phyloP scores from a whole-genome alignment of 1,140 invertebrate species.

The Achroia grisella region DNA sequence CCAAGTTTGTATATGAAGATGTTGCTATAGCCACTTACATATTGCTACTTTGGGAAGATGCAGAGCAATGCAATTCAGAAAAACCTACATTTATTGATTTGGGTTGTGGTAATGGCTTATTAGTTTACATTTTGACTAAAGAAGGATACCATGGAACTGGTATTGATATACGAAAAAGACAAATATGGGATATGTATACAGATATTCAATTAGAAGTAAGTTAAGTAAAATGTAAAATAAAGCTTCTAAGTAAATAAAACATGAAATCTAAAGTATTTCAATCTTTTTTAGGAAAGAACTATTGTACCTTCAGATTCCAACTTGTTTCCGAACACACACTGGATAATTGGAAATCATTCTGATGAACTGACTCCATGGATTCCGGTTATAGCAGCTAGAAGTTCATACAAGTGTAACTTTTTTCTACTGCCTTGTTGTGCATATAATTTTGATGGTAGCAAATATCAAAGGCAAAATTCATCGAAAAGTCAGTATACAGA shows the following conservation, averaged over 20 bases:
- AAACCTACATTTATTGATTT: constrained; percentile 91
- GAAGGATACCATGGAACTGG: constrained; percentile 93
- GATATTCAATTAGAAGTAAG: constrained; percentile 55
- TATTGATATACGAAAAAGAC: constrained; percentile 90
- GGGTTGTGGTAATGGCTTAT: constrained; percentile 97
- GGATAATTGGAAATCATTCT: constrained; percentile 99
- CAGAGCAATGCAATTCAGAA: constrained; percentile 49
- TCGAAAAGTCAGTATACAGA: constrained; percentile 85
- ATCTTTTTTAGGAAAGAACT: constrained; percentile 72
- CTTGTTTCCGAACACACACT: constrained; percentile 87
- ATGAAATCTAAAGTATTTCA: neutral
- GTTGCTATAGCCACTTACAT: constrained; percentile 96
- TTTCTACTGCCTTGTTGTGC: constrained; percentile 97
- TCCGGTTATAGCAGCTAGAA: constrained; percentile 90
- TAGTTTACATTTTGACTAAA: constrained; percentile 89
- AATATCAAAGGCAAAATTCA: constrained; percentile 82
- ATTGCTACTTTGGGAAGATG: constrained; percentile 83
- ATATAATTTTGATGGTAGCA: constrained; percentile 91
- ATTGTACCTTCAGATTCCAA: constrained; percentile 81
- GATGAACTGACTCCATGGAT: constrained; percentile 99
- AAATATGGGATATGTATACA: constrained; percentile 92
- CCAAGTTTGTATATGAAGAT: constrained; percentile 98
- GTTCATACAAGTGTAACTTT: constrained; percentile 81
- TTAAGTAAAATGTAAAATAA: neutral
- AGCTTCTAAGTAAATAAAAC: neutral